A percentile compares a stretch with the other conserved stretches of the same genome.
These are phyloP conservation scores for Vesta saturnalis DNA, from an alignment of 2,888 invertebrate species.

Conservation along the genomic window DNA sequence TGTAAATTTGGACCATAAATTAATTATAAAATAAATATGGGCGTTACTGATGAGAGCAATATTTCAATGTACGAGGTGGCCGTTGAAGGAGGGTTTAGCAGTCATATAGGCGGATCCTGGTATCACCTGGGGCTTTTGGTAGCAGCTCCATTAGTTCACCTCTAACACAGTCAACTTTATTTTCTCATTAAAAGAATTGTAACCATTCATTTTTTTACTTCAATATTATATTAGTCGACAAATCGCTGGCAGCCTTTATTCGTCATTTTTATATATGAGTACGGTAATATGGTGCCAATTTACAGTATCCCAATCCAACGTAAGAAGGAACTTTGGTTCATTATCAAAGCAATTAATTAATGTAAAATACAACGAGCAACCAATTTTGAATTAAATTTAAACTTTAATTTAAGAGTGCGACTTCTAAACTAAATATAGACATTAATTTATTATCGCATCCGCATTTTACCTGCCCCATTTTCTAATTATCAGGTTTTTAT, in stretches of 20 bases:
- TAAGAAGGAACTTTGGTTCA: constrained; percentile 32
- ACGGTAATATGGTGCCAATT: no score
- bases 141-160: constrained; percentile 50
- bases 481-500: constrained; percentile 4
- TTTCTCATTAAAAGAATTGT: constrained; percentile 28
- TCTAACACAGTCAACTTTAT: constrained; percentile 34
- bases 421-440: background rate
- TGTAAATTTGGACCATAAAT: constrained; percentile 39
- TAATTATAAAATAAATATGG: constrained; percentile 46
- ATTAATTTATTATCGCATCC: constrained; percentile 15
- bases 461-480: constrained; percentile 5
- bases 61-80: constrained; percentile 45
- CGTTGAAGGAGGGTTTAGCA: constrained; percentile 45
- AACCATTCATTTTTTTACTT: background rate
- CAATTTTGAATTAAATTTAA: constrained; percentile 4
- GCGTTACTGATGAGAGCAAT: constrained; percentile 50
- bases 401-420: constrained; percentile 3
- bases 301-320: no score
- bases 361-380: background rate
- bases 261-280: no score
- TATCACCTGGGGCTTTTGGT: constrained; percentile 52
- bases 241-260: background rate
- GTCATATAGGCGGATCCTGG: constrained; percentile 50
- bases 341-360: constrained; percentile 22
- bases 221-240: background rate